phyloP scores from a whole-genome alignment of 2,888 invertebrate species.

The Prosapia bicincta region DNA sequence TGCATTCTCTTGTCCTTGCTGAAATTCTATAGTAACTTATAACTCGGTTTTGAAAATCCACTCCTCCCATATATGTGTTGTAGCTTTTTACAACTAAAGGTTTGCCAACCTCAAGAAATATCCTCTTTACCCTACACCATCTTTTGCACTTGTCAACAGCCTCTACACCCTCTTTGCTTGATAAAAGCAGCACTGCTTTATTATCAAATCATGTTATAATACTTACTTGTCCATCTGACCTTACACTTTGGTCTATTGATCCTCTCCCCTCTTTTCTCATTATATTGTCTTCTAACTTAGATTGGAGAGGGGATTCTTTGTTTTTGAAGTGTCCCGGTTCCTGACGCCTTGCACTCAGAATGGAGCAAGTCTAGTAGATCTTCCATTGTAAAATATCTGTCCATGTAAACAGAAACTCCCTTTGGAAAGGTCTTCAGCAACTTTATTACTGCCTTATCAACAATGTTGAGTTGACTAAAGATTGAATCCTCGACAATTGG shows the following conservation, averaged over 20 bases:
- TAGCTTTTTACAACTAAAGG: constrained; percentile 11
- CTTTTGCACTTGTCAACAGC: constrained; percentile 3
- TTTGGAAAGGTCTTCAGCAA: constrained; percentile 20
- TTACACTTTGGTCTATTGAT: constrained; percentile 14
- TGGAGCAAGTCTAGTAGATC: constrained; percentile 20
- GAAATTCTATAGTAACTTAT: constrained; percentile 15
- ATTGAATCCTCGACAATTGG: background rate
- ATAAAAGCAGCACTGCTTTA: background rate
- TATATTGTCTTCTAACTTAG: constrained; percentile 11
- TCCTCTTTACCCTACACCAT: background rate
- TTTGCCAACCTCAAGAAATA: constrained; percentile 7
- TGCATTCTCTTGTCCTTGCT: constrained; percentile 12
- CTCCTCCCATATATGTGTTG: constrained; percentile 14
- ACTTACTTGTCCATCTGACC: constrained; percentile 8
- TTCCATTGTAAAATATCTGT: constrained; percentile 28
- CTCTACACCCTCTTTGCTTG: background rate
- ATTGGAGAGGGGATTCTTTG: constrained; percentile 34
- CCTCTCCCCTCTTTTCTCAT: constrained; percentile 22
- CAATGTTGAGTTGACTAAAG: background rate
- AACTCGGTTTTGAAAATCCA: constrained; percentile 6
- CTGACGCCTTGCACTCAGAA: background rate
- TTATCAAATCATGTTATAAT: constrained; percentile 13
- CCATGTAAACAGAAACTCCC: constrained; percentile 24
- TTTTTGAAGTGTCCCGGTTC: constrained; percentile 27
- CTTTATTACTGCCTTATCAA: constrained; percentile 15